Percentiles rank a stretch among this genome's conserved stretches.
Evolutionary conservation across 2,113 vertebrate species (phyloP).

Genomic region (Chionis minor): DNA sequence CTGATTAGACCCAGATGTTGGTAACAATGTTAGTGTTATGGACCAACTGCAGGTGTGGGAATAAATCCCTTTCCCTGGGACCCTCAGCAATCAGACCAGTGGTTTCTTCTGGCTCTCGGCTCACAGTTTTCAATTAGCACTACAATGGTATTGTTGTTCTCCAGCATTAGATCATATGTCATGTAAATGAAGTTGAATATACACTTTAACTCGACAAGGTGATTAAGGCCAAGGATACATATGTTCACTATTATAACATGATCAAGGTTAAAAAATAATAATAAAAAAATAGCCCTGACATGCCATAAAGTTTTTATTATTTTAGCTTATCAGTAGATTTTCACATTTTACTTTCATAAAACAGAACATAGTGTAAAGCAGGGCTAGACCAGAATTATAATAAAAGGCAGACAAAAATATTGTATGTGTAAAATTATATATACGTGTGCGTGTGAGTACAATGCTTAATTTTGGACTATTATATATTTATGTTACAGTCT

Average conservation of each 20-base stretch:
- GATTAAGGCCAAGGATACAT: constrained; percentile 81
- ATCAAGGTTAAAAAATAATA: constrained; percentile 73
- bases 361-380: constrained; percentile 56
- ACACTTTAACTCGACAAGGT: constrained; percentile 80
- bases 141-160: constrained; percentile 86
- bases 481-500: constrained; percentile 16
- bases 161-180: constrained; percentile 82
- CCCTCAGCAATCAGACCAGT: constrained; percentile 77
- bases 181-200: constrained; percentile 81
- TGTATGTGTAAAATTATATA: constrained; percentile 18
- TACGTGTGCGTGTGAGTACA: neutral
- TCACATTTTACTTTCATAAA: constrained; percentile 76
- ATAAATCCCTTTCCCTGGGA: constrained; percentile 76
- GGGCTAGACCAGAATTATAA: constrained; percentile 19
- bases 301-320: constrained; percentile 78
- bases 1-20: constrained; percentile 85
- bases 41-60: constrained; percentile 83
- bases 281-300: constrained; percentile 62
- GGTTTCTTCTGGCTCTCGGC: constrained; percentile 77
- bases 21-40: constrained; percentile 86
- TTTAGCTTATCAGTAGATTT: constrained; percentile 82
- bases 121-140: constrained; percentile 79
- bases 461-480: constrained; percentile 29
- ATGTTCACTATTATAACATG: constrained; percentile 79
- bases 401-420: constrained; percentile 34